A percentile compares a stretch with the other conserved stretches of the same genome.
phyloP scores from a whole-genome alignment of 2,113 vertebrate genomes.

The Ochotona princeps region DNA sequence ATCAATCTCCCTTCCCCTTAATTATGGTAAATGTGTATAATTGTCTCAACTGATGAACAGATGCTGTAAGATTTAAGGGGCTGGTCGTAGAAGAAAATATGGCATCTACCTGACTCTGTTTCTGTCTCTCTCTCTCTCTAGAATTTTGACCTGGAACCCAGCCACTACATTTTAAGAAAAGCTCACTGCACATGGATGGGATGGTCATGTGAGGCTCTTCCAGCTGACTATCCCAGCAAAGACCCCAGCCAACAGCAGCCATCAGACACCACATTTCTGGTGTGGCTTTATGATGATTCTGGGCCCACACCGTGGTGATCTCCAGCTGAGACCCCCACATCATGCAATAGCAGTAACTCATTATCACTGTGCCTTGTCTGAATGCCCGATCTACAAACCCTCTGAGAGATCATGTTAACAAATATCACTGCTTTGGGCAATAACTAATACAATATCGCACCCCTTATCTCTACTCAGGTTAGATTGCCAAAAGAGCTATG shows the following conservation, averaged over 20 bases:
- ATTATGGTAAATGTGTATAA: not conserved
- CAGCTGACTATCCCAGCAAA: not conserved
- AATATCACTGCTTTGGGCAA: not conserved
- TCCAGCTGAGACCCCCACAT: conserved; percentile 18
- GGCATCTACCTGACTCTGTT: not conserved
- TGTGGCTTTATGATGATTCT: not conserved
- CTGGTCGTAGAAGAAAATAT: not conserved
- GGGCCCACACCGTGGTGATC: not conserved
- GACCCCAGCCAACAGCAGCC: not conserved
- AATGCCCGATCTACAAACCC: conserved; percentile 5
- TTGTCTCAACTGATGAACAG: not conserved
- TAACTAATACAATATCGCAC: not conserved
- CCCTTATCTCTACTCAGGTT: not conserved
- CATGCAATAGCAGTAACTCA: not conserved
- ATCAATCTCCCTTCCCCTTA: not conserved
- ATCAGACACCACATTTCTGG: not conserved
- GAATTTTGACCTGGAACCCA: not conserved
- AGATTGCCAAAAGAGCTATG: conserved; percentile 5
- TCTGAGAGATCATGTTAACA: not conserved
- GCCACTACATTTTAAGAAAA: not conserved
- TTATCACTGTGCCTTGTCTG: not conserved
- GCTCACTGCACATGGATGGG: not conserved
- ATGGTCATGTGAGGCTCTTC: not conserved
- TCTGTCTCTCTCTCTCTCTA: not conserved
- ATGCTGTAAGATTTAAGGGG: not conserved